These are phyloP conservation scores for Gorsachius magnificus DNA, from an alignment of 2,797 vertebrate species.

Conservation along the genomic window DNA sequence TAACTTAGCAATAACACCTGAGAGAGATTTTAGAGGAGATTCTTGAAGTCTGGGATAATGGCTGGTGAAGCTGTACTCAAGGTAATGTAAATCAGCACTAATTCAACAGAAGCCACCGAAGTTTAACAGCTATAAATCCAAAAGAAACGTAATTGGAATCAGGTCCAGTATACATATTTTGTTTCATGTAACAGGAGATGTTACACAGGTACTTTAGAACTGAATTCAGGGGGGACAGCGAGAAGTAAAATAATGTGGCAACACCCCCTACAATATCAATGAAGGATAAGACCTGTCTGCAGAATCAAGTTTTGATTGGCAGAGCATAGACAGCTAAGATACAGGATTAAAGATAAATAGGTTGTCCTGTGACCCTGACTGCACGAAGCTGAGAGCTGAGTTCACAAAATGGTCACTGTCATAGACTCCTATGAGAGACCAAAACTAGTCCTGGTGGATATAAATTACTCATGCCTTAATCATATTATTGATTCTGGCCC, in stretches of 20 bases:
- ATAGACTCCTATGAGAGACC: background rate
- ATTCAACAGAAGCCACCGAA: background rate
- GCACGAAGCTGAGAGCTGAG: constrained; percentile 5
- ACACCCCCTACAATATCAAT: background rate
- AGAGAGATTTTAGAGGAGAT: constrained; percentile 3
- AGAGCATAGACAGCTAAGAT: background rate
- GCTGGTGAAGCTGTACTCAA: background rate
- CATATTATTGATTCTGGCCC: background rate
- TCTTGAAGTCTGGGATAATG: background rate
- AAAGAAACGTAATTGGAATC: background rate
- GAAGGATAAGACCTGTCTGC: background rate
- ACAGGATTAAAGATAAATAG: background rate
- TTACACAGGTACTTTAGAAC: background rate
- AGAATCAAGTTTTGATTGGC: constrained; percentile 10
- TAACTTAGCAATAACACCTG: background rate
- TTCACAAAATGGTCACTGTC: constrained; percentile 1
- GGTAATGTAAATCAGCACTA: background rate
- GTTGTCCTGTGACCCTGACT: background rate
- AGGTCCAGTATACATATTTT: background rate
- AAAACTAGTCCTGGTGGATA: background rate
- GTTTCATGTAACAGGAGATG: background rate
- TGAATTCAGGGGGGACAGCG: background rate
- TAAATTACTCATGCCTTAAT: constrained; percentile 1
- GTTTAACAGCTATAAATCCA: background rate
- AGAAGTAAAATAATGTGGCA: background rate